Evolutionary conservation across 2,888 invertebrate genomes (phyloP).

Genomic region (Micoletzkya japonica): DNA sequence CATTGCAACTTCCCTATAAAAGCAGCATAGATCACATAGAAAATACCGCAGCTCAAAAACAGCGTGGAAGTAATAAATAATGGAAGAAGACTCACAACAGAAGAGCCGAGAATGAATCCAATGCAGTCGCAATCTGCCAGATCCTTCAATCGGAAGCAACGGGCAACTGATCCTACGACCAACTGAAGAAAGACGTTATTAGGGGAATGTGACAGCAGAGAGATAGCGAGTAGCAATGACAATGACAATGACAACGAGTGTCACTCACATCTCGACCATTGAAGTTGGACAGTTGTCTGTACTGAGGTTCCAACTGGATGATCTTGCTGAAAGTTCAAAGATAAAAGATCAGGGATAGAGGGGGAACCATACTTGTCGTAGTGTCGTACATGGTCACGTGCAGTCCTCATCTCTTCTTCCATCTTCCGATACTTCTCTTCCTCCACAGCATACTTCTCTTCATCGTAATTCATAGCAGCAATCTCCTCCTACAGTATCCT

Average conservation of each 20-base stretch:
- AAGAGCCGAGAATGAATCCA: not conserved
- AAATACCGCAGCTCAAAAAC: no score
- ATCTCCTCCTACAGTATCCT: constrained; percentile 30
- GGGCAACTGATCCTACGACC: constrained; percentile 76
- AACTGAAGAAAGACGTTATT: constrained; percentile 28
- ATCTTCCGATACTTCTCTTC: not conserved
- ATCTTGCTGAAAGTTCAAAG: constrained; percentile 6
- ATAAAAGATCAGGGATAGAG: not conserved
- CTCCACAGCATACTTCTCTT: constrained; percentile 16
- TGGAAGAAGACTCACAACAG: not conserved
- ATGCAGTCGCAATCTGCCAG: constrained; percentile 66
- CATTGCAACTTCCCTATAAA: no score
- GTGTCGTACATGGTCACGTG: not conserved
- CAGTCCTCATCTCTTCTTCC: not conserved
- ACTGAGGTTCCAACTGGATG: not conserved
- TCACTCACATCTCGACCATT: constrained; percentile 27
- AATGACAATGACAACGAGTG: not conserved
- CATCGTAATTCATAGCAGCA: constrained; percentile 35
- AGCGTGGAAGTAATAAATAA: not conserved
- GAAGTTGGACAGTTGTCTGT: constrained; percentile 31
- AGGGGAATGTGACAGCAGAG: not conserved
- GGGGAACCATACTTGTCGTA: not conserved
- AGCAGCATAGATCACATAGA: no score
- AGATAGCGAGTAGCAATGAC: not conserved
- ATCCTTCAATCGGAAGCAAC: constrained; percentile 78